Percentiles rank a stretch among this genome's conserved stretches.
These are phyloP conservation scores for Electrophaes corylata DNA, from an alignment of 2,888 invertebrate genomes.

Conservation along the genomic window DNA sequence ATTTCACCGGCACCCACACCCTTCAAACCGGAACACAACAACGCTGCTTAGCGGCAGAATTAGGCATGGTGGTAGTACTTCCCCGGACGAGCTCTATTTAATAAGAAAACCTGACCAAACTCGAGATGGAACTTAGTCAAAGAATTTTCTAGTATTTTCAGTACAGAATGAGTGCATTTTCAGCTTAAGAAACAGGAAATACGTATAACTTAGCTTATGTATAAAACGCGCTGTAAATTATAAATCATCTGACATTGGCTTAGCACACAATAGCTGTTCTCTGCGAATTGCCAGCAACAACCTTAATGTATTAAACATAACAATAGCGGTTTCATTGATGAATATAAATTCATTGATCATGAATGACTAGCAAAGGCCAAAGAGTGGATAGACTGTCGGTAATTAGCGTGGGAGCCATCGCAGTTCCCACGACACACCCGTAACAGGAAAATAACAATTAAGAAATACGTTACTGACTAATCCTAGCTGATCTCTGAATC, in stretches of 20 bases:
- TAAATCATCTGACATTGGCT: slow-evolving; percentile 42
- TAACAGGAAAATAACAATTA: slow-evolving; percentile 69
- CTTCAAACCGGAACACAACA: too few relatives aligned
- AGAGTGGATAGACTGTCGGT: slow-evolving; percentile 58
- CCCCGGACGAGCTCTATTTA: too few relatives aligned
- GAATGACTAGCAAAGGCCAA: slow-evolving; percentile 51
- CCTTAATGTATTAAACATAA: slow-evolving; percentile 51
- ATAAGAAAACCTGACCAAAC: too few relatives aligned
- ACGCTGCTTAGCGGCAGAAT: too few relatives aligned
- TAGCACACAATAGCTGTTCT: slow-evolving; percentile 46
- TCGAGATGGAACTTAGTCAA: too few relatives aligned
- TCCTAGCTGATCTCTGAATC: slow-evolving; percentile 20
- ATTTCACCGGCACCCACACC: too few relatives aligned
- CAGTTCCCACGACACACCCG: slow-evolving; percentile 70
- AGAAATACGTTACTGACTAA: slow-evolving; percentile 45
- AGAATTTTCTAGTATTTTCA: too few relatives aligned
- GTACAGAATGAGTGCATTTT: too few relatives aligned
- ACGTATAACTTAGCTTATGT: neutral
- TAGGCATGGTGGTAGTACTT: too few relatives aligned
- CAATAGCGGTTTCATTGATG: slow-evolving; percentile 68
- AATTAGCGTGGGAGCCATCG: slow-evolving; percentile 76
- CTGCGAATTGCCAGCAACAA: slow-evolving; percentile 48
- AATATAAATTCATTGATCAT: slow-evolving; percentile 70
- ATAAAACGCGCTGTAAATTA: slow-evolving; percentile 5
- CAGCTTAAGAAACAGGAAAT: neutral